Evolutionary conservation across 2,888 invertebrate species (phyloP).

Genomic region (Gari tellinella): DNA sequence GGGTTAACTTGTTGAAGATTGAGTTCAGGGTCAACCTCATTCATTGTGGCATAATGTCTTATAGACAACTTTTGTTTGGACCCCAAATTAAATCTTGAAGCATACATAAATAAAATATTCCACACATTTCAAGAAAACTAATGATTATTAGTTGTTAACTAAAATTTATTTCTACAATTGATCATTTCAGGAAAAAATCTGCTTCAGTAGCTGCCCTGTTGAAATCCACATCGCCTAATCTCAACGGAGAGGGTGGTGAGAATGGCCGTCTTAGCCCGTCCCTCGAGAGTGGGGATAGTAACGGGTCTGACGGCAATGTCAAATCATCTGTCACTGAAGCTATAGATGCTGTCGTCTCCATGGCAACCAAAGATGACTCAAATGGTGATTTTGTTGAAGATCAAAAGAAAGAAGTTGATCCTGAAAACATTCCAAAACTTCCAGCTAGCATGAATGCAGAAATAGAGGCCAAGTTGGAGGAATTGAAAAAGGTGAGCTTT

Average conservation of each 20-base stretch:
- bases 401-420: constrained; percentile 52
- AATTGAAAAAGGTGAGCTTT: constrained; percentile 84
- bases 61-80: too few relatives aligned
- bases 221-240: constrained; percentile 60
- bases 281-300: constrained; percentile 42
- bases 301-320: constrained; percentile 45
- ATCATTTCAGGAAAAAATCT: constrained; percentile 75
- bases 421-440: constrained; percentile 68
- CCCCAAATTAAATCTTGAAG: too few relatives aligned
- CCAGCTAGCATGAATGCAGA: constrained; percentile 85
- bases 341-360: constrained; percentile 58
- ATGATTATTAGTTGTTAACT: too few relatives aligned
- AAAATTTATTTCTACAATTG: constrained; percentile 1
- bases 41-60: too few relatives aligned
- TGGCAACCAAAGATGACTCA: constrained; percentile 70
- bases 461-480: constrained; percentile 85
- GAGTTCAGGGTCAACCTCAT: too few relatives aligned
- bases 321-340: constrained; percentile 53
- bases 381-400: constrained; percentile 81
- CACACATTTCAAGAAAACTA: too few relatives aligned
- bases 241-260: constrained; percentile 42
- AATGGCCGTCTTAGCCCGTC: constrained; percentile 42
- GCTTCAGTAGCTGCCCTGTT: constrained; percentile 80
- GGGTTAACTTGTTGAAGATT: too few relatives aligned
- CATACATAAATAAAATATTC: too few relatives aligned